Evolutionary conservation across 2,888 invertebrate genomes (phyloP), one percentile per base, ranked within the genome.

Genomic region (Mellilla xanthometata): DNA sequence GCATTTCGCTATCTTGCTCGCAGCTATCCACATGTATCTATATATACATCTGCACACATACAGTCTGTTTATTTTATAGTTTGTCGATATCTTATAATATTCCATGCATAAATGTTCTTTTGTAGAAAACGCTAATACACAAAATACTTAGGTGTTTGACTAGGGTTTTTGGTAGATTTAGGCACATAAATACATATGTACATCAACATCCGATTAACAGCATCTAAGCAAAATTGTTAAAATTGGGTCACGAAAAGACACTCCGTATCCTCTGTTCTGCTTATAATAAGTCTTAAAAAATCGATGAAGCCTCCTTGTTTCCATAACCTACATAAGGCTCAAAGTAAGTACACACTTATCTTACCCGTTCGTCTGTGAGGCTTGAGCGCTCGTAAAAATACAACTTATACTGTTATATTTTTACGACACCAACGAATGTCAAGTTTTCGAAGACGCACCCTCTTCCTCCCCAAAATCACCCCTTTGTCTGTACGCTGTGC

Each of bases 341-440:
- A 32, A 46, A 36, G 50, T 56, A 49, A 49, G 56, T 50, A 52
- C 42, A 53, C 52, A 53, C 54, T 61, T 54, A 56, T 58, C 74
- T 73, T 62, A 57, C 59, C 64, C 66, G 71, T 69, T 75, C 68
- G 65, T 64, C 70, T 71, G 60, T 55, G 70, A 65, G 68, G 68
- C 71, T 72, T 70, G 68, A 70, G 64, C 64, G 72, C 68, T 81
- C 84, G 74, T 86, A 86, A 86, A 72, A 84, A 81, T 76, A 80
- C 76, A 86, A 86, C 76, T 84, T 81, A 76, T 73, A 75, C 72
- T 76, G 78, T 86, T 83, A 85, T 81, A 81, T 82, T 85, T 86
- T 87, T 84, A 86, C 77, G 81, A 80, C 74, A 71, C 71, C 70
- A 79, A 78, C 84, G 80, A 86, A 83, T 83, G 83, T 82, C 78